Evolutionary conservation across 2,888 invertebrate species (phyloP).

Genomic region (Parochlus steinenii): DNA sequence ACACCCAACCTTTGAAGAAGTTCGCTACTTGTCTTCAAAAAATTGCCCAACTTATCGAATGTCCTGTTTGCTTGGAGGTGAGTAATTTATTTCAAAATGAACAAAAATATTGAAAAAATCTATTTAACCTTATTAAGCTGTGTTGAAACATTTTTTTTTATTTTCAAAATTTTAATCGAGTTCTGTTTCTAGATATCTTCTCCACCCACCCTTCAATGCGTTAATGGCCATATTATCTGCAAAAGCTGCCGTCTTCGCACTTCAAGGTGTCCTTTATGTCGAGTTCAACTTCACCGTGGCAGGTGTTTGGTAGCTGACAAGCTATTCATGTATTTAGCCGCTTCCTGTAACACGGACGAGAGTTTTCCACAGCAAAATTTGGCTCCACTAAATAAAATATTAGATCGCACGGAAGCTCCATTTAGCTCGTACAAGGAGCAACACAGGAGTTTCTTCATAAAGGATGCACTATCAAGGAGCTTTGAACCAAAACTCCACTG

Average conservation of each 20-base stretch:
- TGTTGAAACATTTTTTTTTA: background rate
- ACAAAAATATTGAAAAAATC: background rate
- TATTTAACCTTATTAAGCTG: background rate
- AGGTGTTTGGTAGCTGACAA: constrained; percentile 33
- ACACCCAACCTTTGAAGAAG: constrained; percentile 27
- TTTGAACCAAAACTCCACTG: too few species aligned
- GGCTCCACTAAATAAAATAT: too few species aligned
- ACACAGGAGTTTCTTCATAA: too few species aligned
- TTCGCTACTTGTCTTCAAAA: constrained; percentile 32
- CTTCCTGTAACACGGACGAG: constrained; percentile 17
- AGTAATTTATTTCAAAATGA: constrained; percentile 13
- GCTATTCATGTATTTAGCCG: constrained; percentile 29
- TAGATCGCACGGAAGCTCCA: too few species aligned
- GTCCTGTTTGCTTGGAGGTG: constrained; percentile 34
- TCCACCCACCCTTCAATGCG: constrained; percentile 33
- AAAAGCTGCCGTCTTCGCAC: constrained; percentile 31
- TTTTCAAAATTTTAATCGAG: background rate
- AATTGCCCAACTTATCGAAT: constrained; percentile 32
- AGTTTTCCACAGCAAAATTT: constrained; percentile 5
- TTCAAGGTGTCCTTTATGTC: constrained; percentile 32
- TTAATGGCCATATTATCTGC: constrained; percentile 33
- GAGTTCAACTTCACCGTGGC: constrained; percentile 30
- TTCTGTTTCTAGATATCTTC: constrained; percentile 6
- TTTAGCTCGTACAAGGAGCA: too few species aligned
- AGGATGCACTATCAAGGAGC: too few species aligned